Base-by-base conservation (phyloP, 30 jellyfish, hydroid and myxozoan genomes). In the Catostylus mosaicus region DNA sequence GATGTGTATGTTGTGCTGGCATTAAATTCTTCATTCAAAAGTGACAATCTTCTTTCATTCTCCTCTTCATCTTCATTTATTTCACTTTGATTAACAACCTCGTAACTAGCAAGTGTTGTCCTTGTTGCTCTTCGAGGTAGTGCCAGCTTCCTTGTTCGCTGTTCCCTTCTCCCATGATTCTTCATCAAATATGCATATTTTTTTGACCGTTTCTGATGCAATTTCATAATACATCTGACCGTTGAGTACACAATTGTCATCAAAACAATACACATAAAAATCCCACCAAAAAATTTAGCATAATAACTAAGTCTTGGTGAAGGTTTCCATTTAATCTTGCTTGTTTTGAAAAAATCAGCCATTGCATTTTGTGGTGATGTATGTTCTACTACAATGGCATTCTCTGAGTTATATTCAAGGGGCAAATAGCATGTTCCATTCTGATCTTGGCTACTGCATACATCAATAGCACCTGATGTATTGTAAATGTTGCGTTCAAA, bases 401-500 rank as follows among this genome's bases (percentile, higher is more conserved):
- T 88, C 3, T 82, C 56, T 30, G 98, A 85, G 14, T 71, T 64
- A 48, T 92, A 75, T 22, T 27, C 36, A n/a, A 85, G 70, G 22
- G 85, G 84, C 36, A 85, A 78, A 32, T 65, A 16, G 75, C 98
- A 92, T 23, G 92, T 34, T 19, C 62, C 69, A 60, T 51, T 57
- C 3, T 71, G 31, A 4, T 43, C 37, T 19, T 29, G 30, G 57
- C 54, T 45, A 24, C 66, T 40, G 75, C 97, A 90, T 4, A 56
- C 5, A 67, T 83, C 75, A 30, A 70, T 48, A 7, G 79, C 80
- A 16, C 47, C 6, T 56, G 97, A 46, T 4, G 84, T 73, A 56
- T 90, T 82, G 57, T 75, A 90, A 24, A 68, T 43, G 0, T 94
- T 92, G 34, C 98, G 90, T 33, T 85, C 77, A 74, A 92, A 85